Conservation (phyloP, 2,113 vertebrate genomes). For the Pituophis catenifer region DNA sequence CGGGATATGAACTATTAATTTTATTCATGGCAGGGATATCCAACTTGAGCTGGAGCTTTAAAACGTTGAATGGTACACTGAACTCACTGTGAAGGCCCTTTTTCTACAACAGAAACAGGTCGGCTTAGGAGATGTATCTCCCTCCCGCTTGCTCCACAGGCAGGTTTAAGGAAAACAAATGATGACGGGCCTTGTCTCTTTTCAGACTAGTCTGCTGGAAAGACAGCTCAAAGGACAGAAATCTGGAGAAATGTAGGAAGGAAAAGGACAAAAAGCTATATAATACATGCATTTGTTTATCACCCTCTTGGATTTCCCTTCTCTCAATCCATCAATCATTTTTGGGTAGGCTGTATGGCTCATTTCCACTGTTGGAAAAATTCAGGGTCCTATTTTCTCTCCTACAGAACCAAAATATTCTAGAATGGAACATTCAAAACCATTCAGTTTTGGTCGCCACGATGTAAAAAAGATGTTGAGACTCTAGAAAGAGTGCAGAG, state of each 20-base stretch:
- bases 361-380: not conserved
- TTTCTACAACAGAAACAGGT: not conserved
- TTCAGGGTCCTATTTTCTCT: not conserved
- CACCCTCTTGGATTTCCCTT: not conserved
- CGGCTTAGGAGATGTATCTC: not conserved
- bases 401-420: not conserved
- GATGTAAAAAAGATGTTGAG: too few relatives aligned
- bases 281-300: not conserved
- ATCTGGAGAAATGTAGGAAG: not conserved
- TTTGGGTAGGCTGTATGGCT: not conserved
- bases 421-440: not conserved
- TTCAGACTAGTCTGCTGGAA: not conserved
- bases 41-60: not conserved
- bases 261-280: not conserved
- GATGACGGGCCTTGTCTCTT: not conserved
- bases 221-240: not conserved
- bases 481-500: too few relatives aligned
- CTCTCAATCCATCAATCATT: not conserved
- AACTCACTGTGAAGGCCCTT: not conserved
- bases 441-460: too few relatives aligned
- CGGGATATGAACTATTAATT: not conserved
- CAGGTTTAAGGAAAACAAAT: not conserved
- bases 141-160: not conserved
- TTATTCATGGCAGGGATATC: not conserved
- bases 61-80: not conserved